phyloP scores from a whole-genome alignment of 2,113 vertebrate species.

The Tragulus kanchil region DNA sequence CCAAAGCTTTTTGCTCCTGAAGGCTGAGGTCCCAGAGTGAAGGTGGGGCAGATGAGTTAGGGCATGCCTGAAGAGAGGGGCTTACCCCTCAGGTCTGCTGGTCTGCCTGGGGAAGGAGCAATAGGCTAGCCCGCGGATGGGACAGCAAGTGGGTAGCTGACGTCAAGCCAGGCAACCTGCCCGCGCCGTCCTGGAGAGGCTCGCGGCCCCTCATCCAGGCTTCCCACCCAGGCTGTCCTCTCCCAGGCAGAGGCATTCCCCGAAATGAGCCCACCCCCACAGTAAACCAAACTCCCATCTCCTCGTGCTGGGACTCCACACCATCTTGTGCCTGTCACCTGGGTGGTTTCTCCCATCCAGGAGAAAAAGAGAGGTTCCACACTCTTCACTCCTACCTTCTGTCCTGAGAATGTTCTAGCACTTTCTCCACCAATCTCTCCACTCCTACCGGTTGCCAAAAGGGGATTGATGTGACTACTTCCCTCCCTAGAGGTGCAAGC shows the following conservation, averaged over 20 bases:
- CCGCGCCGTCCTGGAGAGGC: background rate
- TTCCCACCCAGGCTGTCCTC: background rate
- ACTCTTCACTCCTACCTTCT: background rate
- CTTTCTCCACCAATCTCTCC: background rate
- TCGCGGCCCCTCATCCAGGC: background rate
- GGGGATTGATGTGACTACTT: background rate
- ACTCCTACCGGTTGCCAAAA: background rate
- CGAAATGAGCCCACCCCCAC: background rate
- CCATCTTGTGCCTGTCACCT: rapidly evolving
- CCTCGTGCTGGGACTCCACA: background rate
- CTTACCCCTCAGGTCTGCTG: background rate
- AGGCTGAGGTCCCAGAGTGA: background rate
- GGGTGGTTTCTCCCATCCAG: background rate
- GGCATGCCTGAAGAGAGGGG: background rate
- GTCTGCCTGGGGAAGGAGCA: background rate
- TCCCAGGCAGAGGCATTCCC: background rate
- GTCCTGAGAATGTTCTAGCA: too few relatives aligned
- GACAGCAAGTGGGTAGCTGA: background rate
- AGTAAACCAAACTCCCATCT: background rate
- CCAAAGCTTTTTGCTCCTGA: background rate
- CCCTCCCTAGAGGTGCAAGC: background rate
- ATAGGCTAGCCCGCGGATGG: background rate
- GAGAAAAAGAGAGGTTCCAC: too few relatives aligned
- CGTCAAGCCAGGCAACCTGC: background rate
- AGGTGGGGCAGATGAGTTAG: background rate